phyloP scores from a whole-genome alignment of 2,113 vertebrate genomes.

The Corythoichthys intestinalis region DNA sequence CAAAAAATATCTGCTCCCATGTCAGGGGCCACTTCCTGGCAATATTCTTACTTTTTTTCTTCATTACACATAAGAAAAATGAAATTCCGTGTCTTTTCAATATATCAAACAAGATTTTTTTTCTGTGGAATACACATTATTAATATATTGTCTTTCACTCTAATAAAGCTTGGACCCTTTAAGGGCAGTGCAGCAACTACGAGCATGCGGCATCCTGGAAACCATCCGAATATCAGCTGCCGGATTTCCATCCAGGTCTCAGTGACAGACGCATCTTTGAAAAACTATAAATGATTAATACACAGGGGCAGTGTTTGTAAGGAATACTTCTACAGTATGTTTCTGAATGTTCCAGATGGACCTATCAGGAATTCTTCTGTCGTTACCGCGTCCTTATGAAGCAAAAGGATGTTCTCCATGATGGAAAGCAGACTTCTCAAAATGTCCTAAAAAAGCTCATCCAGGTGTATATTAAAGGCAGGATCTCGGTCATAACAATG shows the following conservation, averaged over 20 bases:
- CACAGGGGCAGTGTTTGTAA: neutral
- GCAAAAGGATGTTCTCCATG: slow-evolving; percentile 84
- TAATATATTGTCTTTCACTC: slow-evolving; percentile 1
- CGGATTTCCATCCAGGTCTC: slow-evolving; percentile 92
- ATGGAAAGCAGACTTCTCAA: slow-evolving; percentile 87
- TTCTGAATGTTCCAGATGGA: slow-evolving; percentile 79
- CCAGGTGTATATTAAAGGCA: slow-evolving; percentile 66
- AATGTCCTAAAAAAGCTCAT: slow-evolving; percentile 87
- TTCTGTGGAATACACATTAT: too few species aligned
- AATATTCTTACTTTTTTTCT: too few species aligned
- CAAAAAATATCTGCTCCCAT: too few species aligned
- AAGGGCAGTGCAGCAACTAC: slow-evolving; percentile 89
- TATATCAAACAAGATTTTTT: too few species aligned
- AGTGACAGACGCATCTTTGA: neutral
- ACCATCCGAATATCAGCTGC: slow-evolving; percentile 95
- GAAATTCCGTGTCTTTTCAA: too few species aligned
- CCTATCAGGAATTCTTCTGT: slow-evolving; percentile 94
- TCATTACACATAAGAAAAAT: too few species aligned
- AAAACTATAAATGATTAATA: neutral
- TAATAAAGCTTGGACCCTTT: slow-evolving; percentile 85
- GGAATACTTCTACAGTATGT: neutral
- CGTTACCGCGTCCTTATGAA: slow-evolving; percentile 95
- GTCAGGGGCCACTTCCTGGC: too few species aligned
- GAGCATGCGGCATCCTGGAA: slow-evolving; percentile 93
- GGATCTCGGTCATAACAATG: neutral